Base-by-base conservation (phyloP, 2,113 vertebrate species). In the Tupaia tana region DNA sequence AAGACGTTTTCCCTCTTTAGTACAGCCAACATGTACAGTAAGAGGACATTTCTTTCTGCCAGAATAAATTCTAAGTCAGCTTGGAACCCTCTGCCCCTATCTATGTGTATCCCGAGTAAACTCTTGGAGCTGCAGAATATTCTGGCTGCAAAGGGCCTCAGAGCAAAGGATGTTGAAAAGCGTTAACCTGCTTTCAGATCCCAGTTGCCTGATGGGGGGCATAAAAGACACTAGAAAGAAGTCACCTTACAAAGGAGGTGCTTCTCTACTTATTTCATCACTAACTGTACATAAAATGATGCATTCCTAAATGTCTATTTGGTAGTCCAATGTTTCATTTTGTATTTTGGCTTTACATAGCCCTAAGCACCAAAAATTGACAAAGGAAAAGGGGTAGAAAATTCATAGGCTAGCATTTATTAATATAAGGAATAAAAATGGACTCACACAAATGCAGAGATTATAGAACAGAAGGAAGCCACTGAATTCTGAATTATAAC, bases 331-430 rank as follows among this genome's bases (percentile, higher is more conserved):
- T 78, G 18, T 92, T 94, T 66, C 87, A 89, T 25, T 87, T 81
- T 82, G 63, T 81, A 27, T 70, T 92, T 77, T 83, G 79, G 67
- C 29, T 67, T 86, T 89, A 94, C 7, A 90, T 1, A 74, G 15
- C 9, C 22, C 31, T 86, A 89, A 90, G 64, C n/a, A 90, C 9
- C 43, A 95, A 87, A 97, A 86, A 69, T 9, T 34, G 79, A 95
- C 81, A 92, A 91, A 79, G 9, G 84, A 25, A 92, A 73, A 93
- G 79, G 29, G 13, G 58, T 2, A 67, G 64, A 82, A n/a, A 91
- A 74, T 3, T 81, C 25, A 80, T 3, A 3, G n/a, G 27, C n/a
- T 9, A 59, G 61, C 18, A 86, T 9, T 69, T 80, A 63, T 78
- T 90, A 96, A 93, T 6, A 81, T 19, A 80, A 74, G 18, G 25